A percentile compares a stretch with the other conserved stretches of the same genome.
These are phyloP conservation scores for Urophycis tenuis DNA, from an alignment of 2,797 vertebrate species.

Conservation along the genomic window DNA sequence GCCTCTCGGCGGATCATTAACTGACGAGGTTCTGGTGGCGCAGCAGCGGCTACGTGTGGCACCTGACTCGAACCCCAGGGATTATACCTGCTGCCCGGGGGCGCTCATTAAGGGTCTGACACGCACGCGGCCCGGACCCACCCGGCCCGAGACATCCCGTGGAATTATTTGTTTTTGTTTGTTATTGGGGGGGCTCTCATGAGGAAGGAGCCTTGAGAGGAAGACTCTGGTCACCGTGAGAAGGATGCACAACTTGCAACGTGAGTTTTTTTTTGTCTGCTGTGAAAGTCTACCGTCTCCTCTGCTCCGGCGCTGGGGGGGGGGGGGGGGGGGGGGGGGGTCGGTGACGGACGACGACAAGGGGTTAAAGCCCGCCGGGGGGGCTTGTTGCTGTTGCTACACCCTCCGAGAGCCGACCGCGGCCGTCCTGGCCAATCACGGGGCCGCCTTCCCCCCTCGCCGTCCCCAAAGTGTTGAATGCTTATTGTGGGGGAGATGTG, in stretches of 20 bases:
- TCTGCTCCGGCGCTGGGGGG: no score
- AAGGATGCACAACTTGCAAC: constrained; percentile 87
- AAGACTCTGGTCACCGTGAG: constrained; percentile 24
- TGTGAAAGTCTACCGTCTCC: no score
- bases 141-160: background rate
- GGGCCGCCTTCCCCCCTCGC: background rate
- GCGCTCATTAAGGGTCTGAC: background rate
- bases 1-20: constrained; percentile 42
- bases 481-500: background rate
- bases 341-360: background rate
- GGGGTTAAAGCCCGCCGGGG: constrained; percentile 15
- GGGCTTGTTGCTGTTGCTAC: constrained; percentile 11
- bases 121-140: background rate
- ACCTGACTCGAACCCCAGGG: constrained; percentile 51
- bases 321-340: background rate
- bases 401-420: constrained; percentile 14
- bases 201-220: constrained; percentile 36
- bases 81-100: constrained; percentile 33
- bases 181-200: constrained; percentile 42
- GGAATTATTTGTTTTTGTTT: constrained; percentile 43
- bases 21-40: constrained; percentile 44
- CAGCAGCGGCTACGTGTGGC: constrained; percentile 45
- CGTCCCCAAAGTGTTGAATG: background rate
- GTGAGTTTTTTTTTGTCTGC: no score
- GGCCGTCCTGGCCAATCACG: background rate